A percentile compares a stretch with the other conserved stretches of the same genome.
phyloP scores from a whole-genome alignment of 2,113 vertebrate genomes.

The Ailuropoda melanoleuca region DNA sequence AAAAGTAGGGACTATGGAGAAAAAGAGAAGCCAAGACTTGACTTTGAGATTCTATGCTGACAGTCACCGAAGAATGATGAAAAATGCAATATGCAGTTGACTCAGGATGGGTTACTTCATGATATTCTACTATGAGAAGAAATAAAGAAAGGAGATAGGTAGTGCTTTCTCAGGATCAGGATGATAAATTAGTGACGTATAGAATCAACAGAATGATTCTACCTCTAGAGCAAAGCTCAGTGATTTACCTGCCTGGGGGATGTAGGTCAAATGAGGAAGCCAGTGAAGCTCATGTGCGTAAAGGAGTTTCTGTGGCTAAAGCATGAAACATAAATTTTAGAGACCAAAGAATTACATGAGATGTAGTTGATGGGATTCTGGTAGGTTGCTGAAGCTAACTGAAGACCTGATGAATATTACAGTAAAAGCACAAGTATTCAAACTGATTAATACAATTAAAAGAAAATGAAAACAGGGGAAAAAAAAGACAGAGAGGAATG shows the following conservation, averaged over 20 bases:
- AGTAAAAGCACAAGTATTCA: neutral
- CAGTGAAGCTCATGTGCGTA: rapidly evolving
- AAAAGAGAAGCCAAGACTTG: neutral
- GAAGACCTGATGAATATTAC: neutral
- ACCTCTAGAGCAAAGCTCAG: neutral
- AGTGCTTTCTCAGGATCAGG: neutral
- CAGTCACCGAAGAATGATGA: neutral
- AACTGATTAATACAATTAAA: neutral
- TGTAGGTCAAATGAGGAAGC: neutral
- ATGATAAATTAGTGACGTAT: neutral
- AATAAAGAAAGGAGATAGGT: neutral
- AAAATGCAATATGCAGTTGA: neutral
- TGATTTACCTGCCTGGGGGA: neutral
- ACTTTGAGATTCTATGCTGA: neutral
- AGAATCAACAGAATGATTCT: neutral
- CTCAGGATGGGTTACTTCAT: neutral
- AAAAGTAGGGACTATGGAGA: neutral
- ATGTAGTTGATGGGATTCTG: neutral
- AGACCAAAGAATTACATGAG: neutral
- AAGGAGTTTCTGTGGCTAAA: neutral
- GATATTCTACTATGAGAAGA: neutral
- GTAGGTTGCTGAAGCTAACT: neutral
- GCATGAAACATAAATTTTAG: neutral
- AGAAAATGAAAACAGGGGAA: neutral
- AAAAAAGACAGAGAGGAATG: neutral